A percentile compares a stretch with the other conserved stretches of the same genome.
Evolutionary conservation across 2,113 vertebrate species (phyloP).

Genomic region (Chiloscyllium plagiosum): DNA sequence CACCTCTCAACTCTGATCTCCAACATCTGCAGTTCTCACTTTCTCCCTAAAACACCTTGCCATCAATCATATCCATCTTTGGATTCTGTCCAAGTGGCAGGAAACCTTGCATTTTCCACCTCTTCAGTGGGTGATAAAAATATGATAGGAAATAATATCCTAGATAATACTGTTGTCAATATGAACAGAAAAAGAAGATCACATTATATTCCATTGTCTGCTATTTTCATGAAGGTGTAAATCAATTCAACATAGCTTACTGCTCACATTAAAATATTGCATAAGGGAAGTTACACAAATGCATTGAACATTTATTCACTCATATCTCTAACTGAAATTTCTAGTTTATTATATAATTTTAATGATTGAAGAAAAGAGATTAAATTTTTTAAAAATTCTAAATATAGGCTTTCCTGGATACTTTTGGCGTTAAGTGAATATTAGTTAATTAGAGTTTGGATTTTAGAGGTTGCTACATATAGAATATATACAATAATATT

Average conservation of each 20-base stretch:
- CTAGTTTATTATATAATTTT: background rate
- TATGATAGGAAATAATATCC: background rate
- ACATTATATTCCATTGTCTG: background rate
- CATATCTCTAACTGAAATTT: background rate
- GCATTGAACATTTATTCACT: slow-evolving; percentile 5
- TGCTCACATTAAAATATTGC: background rate
- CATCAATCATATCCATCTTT: background rate
- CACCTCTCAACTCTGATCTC: no score
- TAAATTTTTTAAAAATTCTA: background rate
- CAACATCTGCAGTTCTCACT: no score
- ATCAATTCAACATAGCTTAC: background rate
- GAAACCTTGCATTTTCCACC: background rate
- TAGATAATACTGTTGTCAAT: background rate
- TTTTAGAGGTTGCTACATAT: background rate
- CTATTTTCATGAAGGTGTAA: background rate
- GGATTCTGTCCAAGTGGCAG: background rate
- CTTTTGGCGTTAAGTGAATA: background rate
- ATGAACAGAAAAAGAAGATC: background rate
- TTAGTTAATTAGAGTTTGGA: background rate
- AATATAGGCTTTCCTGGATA: no score
- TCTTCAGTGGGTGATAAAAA: background rate
- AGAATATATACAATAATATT: background rate
- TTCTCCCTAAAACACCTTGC: background rate
- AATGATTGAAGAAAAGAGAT: background rate
- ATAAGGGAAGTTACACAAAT: background rate